phyloP scores from a whole-genome alignment of 2,888 invertebrate species.

The Imbricaverruca yamaguchii region DNA sequence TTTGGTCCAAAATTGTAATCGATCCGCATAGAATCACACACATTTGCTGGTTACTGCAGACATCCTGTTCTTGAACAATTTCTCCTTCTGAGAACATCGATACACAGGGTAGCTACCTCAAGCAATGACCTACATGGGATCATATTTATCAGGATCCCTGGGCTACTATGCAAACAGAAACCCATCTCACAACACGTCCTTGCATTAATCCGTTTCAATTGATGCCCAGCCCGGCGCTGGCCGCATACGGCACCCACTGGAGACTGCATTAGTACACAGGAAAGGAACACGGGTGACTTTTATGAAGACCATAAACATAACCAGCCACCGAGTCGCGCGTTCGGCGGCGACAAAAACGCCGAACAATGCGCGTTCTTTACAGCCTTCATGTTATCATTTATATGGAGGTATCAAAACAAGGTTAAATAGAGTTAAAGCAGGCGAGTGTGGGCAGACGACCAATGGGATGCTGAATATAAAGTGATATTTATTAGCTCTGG shows the following conservation, averaged over 20 bases:
- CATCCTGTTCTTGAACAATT: no score
- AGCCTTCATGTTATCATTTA: slow-evolving; percentile 14
- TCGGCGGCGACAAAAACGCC: background rate
- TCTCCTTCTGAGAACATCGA: no score
- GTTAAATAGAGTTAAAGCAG: slow-evolving; percentile 10
- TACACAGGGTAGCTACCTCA: no score
- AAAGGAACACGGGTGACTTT: background rate
- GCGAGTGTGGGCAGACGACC: slow-evolving; percentile 4
- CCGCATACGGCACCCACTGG: background rate
- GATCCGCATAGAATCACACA: no score
- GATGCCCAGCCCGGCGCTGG: no score
- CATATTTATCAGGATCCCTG: no score
- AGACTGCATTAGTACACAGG: background rate
- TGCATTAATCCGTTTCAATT: no score
- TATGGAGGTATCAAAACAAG: slow-evolving; percentile 21
- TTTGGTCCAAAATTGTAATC: no score
- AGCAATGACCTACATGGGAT: no score
- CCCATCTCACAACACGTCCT: no score
- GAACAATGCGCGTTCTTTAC: slow-evolving; percentile 18
- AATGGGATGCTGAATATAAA: slow-evolving; percentile 1
- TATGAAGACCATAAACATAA: slow-evolving; percentile 20
- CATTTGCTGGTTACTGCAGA: no score
- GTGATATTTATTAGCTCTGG: slow-evolving; percentile 7
- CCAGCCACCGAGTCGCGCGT: background rate
- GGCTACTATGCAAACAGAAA: no score